These are phyloP conservation scores for Drosophila phalerata DNA, from an alignment of 2,888 invertebrate genomes.

Conservation along the genomic window DNA sequence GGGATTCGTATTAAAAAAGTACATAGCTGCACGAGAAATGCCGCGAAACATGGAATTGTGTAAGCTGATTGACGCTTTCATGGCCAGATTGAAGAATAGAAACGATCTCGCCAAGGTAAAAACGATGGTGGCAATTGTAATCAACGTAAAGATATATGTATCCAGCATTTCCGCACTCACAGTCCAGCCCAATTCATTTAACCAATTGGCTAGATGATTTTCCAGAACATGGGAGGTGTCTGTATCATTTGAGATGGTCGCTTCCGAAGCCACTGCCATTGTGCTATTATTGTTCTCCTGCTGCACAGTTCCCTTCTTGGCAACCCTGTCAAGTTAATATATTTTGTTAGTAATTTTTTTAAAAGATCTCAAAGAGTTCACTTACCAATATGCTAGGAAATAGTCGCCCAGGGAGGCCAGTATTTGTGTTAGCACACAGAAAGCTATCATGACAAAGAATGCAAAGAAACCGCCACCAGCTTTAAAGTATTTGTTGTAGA, in stretches of 20 bases:
- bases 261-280: conserved; percentile 2
- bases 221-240: conserved; percentile 45
- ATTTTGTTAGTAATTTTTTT: background rate
- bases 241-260: conserved; percentile 51
- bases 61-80: conserved; percentile 91
- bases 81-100: conserved; percentile 87
- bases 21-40: conserved; percentile 92
- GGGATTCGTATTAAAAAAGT: conserved; percentile 95
- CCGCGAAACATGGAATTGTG: conserved; percentile 95
- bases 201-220: conserved; percentile 53
- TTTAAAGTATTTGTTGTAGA: conserved; percentile 90
- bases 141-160: conserved; percentile 86
- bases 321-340: conserved; percentile 50
- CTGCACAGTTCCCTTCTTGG: conserved; percentile 60
- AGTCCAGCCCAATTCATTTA: conserved; percentile 64
- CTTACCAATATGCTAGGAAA: conserved; percentile 91
- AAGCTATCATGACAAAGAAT: conserved; percentile 87
- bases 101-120: conserved; percentile 85
- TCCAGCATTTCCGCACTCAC: conserved; percentile 79
- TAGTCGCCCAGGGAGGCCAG: conserved; percentile 91
- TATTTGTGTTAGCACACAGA: conserved; percentile 89
- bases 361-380: background rate
- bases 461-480: conserved; percentile 90
- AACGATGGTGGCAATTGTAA: conserved; percentile 85
- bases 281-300: conserved; percentile 36